Evolutionary conservation across 2,113 vertebrate genomes (phyloP).

Genomic region (Microcebus lehilahytsara): DNA sequence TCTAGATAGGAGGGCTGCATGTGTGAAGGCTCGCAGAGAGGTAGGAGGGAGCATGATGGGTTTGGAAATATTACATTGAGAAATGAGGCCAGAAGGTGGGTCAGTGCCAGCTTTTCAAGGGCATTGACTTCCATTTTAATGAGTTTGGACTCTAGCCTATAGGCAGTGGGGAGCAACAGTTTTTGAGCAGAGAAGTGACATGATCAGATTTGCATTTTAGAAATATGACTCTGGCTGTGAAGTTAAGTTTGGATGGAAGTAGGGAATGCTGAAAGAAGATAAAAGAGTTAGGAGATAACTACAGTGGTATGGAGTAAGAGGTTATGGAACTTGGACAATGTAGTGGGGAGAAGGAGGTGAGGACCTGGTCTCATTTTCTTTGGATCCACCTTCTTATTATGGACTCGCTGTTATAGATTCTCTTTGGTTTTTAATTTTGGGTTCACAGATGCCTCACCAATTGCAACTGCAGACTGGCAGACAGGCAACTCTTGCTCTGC

Average conservation of each 20-base stretch:
- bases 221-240: constrained; percentile 62
- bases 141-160: constrained; percentile 75
- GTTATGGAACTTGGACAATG: neutral
- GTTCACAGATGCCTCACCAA: neutral
- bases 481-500: neutral
- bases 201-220: constrained; percentile 73
- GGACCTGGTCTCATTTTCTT: neutral
- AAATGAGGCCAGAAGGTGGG: constrained; percentile 69
- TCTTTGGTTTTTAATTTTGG: constrained; percentile 23
- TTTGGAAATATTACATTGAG: constrained; percentile 63
- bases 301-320: neutral
- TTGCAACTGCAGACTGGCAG: neutral
- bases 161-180: constrained; percentile 68
- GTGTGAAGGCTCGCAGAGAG: neutral
- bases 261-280: constrained; percentile 37
- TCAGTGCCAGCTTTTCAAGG: constrained; percentile 71
- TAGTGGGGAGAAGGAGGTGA: neutral
- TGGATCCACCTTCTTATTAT: neutral
- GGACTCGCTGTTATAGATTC: neutral
- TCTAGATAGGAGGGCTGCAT: constrained; percentile 38
- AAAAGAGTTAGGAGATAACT: neutral
- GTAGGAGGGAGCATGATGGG: neutral
- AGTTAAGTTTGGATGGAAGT: constrained; percentile 42
- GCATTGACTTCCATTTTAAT: constrained; percentile 75
- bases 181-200: constrained; percentile 70